Conservation (phyloP, 2,113 vertebrate genomes). For the Nerophis ophidion region DNA sequence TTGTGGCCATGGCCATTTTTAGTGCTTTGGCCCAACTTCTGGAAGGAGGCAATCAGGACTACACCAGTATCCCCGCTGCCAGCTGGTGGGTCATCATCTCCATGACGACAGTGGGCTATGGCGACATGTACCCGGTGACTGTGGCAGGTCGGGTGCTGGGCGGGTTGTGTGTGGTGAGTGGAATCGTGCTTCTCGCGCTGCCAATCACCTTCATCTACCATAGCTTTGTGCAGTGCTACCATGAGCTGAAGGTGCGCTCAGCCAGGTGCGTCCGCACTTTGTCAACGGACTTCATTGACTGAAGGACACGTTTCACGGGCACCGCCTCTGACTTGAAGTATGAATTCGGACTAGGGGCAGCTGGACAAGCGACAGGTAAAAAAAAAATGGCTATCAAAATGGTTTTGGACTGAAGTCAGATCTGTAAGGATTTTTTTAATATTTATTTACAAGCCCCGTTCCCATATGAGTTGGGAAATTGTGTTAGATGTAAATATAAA, state of each 20-base stretch:
- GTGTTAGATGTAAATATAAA: no score
- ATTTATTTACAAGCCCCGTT: no score
- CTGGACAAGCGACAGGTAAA: background rate
- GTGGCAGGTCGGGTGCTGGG: constrained; percentile 90
- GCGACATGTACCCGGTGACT: constrained; percentile 94
- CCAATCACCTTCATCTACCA: constrained; percentile 98
- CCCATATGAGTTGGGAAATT: no score
- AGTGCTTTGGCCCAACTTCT: constrained; percentile 91
- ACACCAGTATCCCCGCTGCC: constrained; percentile 92
- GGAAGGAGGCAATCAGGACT: constrained; percentile 91
- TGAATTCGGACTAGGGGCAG: background rate
- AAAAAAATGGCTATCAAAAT: background rate
- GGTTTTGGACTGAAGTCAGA: background rate
- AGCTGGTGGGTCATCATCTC: constrained; percentile 99
- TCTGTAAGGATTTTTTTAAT: no score
- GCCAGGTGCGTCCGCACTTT: constrained; percentile 80
- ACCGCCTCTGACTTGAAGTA: background rate
- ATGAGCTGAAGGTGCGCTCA: constrained; percentile 88
- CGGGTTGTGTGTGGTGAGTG: constrained; percentile 91
- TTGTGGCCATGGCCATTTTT: constrained; percentile 96
- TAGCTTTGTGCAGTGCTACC: constrained; percentile 95
- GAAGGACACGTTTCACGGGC: constrained; percentile 13
- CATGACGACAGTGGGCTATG: constrained; percentile 97
- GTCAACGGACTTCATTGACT: constrained; percentile 83
- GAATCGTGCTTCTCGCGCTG: constrained; percentile 88